Conservation (phyloP, 2,888 invertebrate species). For the Netelia inedita region DNA sequence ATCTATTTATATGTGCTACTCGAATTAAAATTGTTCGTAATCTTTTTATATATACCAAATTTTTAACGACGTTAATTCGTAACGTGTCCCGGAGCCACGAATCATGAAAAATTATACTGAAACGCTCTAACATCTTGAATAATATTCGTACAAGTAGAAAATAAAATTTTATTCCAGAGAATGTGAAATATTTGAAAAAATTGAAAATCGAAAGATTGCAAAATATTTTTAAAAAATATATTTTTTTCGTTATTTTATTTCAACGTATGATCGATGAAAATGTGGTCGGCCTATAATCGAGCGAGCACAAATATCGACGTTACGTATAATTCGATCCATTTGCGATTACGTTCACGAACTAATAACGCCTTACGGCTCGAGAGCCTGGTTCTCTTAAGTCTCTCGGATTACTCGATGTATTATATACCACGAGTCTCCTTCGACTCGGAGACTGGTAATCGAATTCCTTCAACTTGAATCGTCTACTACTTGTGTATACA, state of each 20-base stretch:
- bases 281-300: background rate
- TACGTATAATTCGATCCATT: slow-evolving; percentile 2
- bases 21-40: no score
- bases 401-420: slow-evolving; percentile 9
- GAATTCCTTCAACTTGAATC: slow-evolving; percentile 38
- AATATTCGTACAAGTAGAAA: no score
- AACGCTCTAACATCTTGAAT: no score
- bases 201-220: no score
- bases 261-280: background rate
- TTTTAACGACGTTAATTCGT: no score
- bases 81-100: no score
- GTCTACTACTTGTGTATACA: slow-evolving; percentile 20
- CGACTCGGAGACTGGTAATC: slow-evolving; percentile 21
- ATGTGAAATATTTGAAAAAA: no score
- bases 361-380: background rate
- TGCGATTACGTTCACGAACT: background rate
- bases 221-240: slow-evolving; percentile 2
- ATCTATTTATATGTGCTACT: no score
- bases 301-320: background rate
- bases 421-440: slow-evolving; percentile 6
- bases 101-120: no score
- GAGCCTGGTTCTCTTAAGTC: background rate
- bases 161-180: no score
- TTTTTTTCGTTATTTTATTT: background rate
- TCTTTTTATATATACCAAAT: no score